A percentile compares a stretch with the other conserved stretches of the same genome.
These are phyloP conservation scores for Acleris cristana DNA, from an alignment of 2,888 invertebrate genomes.

Conservation along the genomic window DNA sequence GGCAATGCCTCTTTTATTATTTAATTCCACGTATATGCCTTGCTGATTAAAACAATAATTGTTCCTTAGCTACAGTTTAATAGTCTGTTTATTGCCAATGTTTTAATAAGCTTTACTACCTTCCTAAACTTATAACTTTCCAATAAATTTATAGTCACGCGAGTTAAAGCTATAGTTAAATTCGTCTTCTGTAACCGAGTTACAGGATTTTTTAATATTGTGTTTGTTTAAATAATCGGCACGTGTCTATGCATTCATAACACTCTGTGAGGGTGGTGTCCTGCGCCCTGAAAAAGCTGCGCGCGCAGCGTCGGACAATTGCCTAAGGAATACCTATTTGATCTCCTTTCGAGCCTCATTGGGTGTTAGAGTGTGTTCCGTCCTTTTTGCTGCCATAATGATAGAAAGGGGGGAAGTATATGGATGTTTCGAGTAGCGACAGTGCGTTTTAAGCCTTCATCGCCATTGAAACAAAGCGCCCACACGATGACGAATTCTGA, in stretches of 20 bases:
- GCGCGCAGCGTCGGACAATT: constrained; percentile 72
- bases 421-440: constrained; percentile 1
- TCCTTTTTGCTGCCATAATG: constrained; percentile 45
- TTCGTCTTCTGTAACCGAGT: not conserved
- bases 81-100: not conserved
- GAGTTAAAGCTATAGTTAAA: not conserved
- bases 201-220: not conserved
- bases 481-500: constrained; percentile 18
- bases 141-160: not conserved
- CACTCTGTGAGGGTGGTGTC: constrained; percentile 63
- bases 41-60: no score
- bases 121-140: not conserved
- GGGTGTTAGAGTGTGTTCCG: constrained; percentile 47
- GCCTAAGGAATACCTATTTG: constrained; percentile 53
- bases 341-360: constrained; percentile 47
- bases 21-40: not conserved
- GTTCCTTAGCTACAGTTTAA: not conserved
- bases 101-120: not conserved
- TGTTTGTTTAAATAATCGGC: constrained; percentile 13
- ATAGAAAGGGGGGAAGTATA: constrained; percentile 39
- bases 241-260: constrained; percentile 67
- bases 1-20: constrained; percentile 43
- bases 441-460: constrained; percentile 7
- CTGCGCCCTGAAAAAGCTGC: constrained; percentile 78
- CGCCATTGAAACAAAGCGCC: constrained; percentile 32